Conservation (phyloP, 2,113 vertebrate species). For the Ochotona princeps region DNA sequence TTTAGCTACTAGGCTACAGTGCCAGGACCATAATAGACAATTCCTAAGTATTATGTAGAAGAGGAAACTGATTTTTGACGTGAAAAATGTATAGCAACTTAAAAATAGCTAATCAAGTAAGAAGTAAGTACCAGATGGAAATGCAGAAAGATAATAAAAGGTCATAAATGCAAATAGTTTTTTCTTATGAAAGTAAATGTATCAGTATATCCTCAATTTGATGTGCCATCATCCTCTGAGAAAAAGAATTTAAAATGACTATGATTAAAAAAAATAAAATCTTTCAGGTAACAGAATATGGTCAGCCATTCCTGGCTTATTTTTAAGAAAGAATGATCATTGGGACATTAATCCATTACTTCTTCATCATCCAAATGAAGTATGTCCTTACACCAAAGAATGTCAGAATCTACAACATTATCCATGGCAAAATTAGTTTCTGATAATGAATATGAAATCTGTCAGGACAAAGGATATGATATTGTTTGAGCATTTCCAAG, state of each 20-base stretch:
- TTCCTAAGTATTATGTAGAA: not conserved
- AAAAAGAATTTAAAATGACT: not conserved
- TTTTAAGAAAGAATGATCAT: not conserved
- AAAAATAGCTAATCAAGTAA: constrained; percentile 31
- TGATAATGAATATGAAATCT: not conserved
- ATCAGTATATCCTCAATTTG: not conserved
- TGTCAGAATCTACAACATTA: not conserved
- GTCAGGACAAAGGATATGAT: not conserved
- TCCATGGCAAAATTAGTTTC: not conserved
- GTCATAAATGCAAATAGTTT: not conserved
- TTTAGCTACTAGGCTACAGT: too few relatives aligned
- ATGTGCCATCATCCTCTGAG: not conserved
- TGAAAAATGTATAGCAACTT: constrained; percentile 34
- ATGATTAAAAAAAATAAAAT: not conserved
- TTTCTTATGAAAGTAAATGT: constrained; percentile 40
- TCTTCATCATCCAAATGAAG: not conserved
- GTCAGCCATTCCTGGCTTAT: not conserved
- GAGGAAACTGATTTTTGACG: not conserved
- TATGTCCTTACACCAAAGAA: not conserved
- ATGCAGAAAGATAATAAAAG: not conserved
- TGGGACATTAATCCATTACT: not conserved
- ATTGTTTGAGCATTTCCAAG: not conserved
- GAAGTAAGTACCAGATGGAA: not conserved
- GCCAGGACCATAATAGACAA: not conserved
- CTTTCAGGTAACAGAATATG: not conserved